These are phyloP conservation scores for Biston betularia DNA, from an alignment of 2,888 invertebrate genomes.

Conservation along the genomic window DNA sequence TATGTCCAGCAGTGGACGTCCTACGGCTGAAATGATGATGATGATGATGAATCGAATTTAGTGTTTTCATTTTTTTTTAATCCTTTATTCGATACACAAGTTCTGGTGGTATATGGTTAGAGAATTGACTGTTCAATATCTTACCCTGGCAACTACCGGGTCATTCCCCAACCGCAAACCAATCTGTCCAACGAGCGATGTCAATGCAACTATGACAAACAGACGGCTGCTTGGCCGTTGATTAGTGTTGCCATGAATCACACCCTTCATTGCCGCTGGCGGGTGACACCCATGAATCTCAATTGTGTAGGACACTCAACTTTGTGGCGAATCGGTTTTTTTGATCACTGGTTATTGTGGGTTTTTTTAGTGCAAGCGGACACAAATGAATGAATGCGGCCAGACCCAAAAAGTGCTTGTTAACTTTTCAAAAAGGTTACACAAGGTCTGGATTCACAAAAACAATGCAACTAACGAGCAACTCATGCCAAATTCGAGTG, in stretches of 20 bases:
- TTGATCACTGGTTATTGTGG: constrained; percentile 4
- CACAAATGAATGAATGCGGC: too few relatives aligned
- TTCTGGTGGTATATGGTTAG: background rate
- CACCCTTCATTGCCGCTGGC: constrained; percentile 43
- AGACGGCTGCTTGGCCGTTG: constrained; percentile 50
- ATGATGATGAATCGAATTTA: too few relatives aligned
- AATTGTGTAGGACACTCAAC: constrained; percentile 57
- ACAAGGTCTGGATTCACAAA: too few relatives aligned
- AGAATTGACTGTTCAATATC: background rate
- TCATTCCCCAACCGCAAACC: constrained; percentile 13
- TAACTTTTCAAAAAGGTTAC: too few relatives aligned
- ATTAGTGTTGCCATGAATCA: constrained; percentile 64
- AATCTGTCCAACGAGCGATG: constrained; percentile 40
- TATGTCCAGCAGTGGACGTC: too few relatives aligned
- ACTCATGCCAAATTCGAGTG: too few relatives aligned
- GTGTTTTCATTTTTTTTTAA: too few relatives aligned
- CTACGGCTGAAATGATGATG: too few relatives aligned
- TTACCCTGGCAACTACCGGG: background rate
- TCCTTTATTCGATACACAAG: too few relatives aligned
- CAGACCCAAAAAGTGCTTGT: too few relatives aligned
- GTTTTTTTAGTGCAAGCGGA: background rate
- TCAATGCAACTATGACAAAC: constrained; percentile 60
- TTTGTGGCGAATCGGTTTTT: constrained; percentile 38
- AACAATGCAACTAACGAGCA: too few relatives aligned
- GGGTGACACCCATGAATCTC: constrained; percentile 66